Conservation (phyloP, 1,140 invertebrate genomes). For the Whitmania pigra region DNA sequence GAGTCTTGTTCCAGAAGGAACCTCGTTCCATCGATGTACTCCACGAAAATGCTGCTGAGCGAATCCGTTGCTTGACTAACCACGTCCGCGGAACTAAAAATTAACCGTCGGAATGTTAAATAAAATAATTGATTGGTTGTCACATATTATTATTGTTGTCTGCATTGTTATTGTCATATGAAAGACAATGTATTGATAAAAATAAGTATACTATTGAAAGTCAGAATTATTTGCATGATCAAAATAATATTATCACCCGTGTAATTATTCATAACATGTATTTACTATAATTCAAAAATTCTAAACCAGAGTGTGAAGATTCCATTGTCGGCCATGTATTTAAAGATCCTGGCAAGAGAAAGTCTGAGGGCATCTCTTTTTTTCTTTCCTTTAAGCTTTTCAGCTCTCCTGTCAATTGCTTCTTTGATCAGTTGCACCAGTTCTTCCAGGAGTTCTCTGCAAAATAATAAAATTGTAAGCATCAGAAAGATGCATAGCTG, state of each 20-base stretch:
- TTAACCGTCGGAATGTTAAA: constrained; percentile 25
- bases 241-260: no score
- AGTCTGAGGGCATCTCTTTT: constrained; percentile 80
- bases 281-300: no score
- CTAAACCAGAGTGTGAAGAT: constrained; percentile 73
- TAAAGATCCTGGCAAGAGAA: constrained; percentile 75
- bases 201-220: no score
- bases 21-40: constrained; percentile 86
- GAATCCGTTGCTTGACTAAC: constrained; percentile 68
- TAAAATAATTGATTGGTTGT: no score
- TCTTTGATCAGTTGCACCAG: constrained; percentile 77
- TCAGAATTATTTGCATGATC: no score
- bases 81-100: constrained; percentile 56
- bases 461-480: constrained; percentile 18
- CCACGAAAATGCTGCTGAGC: constrained; percentile 72
- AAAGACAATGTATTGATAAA: no score
- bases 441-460: constrained; percentile 89
- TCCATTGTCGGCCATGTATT: constrained; percentile 78
- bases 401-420: constrained; percentile 91
- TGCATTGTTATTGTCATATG: no score
- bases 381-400: constrained; percentile 73
- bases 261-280: no score
- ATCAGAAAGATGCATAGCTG: background rate
- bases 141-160: no score
- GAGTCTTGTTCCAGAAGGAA: constrained; percentile 78